Conservation (phyloP, 2,888 invertebrate species). For the Bugulina stolonifera region DNA sequence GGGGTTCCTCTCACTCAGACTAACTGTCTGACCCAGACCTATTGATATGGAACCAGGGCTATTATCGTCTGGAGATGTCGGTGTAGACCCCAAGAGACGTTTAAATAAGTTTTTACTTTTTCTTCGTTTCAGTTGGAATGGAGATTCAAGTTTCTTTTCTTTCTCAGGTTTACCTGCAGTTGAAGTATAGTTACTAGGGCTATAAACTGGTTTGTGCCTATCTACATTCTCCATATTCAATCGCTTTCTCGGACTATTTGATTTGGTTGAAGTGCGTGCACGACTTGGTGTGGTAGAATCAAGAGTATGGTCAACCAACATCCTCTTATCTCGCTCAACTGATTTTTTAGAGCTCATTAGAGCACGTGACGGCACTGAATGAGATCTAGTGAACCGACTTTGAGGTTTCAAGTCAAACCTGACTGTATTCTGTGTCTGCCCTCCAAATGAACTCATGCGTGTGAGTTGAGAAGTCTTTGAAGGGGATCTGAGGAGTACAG, state of each 20-base stretch:
- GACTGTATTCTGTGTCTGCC: neutral
- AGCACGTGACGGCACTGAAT: neutral
- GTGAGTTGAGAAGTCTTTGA: neutral
- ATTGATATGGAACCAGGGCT: neutral
- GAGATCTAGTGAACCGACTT: neutral
- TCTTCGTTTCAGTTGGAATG: conserved; percentile 5
- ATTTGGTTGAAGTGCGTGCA: neutral
- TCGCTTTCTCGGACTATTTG: neutral
- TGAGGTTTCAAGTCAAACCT: neutral
- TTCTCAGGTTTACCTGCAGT: neutral
- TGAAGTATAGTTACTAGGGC: neutral
- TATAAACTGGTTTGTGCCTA: neutral
- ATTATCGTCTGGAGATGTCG: neutral
- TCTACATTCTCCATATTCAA: neutral
- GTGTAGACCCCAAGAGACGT: neutral
- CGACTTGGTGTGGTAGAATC: neutral
- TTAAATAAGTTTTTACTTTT: conserved; percentile 5
- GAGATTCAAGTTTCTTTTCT: neutral
- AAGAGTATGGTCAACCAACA: neutral
- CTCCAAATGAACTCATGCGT: neutral
- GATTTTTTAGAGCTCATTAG: no score
- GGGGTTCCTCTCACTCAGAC: neutral
- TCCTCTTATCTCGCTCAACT: neutral
- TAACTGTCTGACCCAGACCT: neutral
- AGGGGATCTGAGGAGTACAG: neutral